Percentiles rank a stretch among this genome's conserved stretches.
phyloP scores from a whole-genome alignment of 2,113 vertebrate genomes.

The Spea multiplicata region DNA sequence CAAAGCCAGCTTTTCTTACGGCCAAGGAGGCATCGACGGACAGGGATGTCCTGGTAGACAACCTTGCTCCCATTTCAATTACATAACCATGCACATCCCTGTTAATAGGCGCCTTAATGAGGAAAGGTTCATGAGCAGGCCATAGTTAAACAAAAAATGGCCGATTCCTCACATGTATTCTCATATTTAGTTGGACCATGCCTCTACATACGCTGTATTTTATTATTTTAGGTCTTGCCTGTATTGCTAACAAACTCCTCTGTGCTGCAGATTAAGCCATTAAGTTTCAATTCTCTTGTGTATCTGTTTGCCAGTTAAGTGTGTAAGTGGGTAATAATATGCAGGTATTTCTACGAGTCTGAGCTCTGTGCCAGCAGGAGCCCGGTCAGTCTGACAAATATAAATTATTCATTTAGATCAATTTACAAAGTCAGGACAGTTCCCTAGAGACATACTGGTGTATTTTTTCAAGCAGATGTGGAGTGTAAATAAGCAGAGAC shows the following conservation, averaged over 20 bases:
- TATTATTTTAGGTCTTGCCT: slow-evolving; percentile 1
- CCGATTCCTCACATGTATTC: too few species aligned
- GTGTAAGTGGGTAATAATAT: slow-evolving; percentile 44
- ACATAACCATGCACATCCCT: too few species aligned
- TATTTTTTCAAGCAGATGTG: slow-evolving; percentile 20
- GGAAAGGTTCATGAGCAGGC: background rate
- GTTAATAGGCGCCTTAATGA: background rate
- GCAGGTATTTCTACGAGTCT: slow-evolving; percentile 24
- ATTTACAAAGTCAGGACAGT: slow-evolving; percentile 36
- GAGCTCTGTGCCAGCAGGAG: slow-evolving; percentile 29
- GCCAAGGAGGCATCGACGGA: too few species aligned
- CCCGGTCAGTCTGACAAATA: slow-evolving; percentile 38
- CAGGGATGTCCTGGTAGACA: too few species aligned
- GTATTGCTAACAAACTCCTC: slow-evolving; percentile 11
- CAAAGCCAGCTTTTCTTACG: too few species aligned
- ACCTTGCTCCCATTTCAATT: too few species aligned
- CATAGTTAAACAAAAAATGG: too few species aligned
- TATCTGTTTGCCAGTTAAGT: slow-evolving; percentile 39
- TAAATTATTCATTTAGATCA: slow-evolving; percentile 48
- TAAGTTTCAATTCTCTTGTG: slow-evolving; percentile 24
- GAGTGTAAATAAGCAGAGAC: slow-evolving; percentile 27
- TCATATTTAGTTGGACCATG: too few species aligned
- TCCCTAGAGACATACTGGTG: slow-evolving; percentile 22
- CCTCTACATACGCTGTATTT: slow-evolving; percentile 7
- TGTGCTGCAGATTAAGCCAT: slow-evolving; percentile 33